Evolutionary conservation across 2,113 vertebrate species (phyloP).

Genomic region (Lagenorhynchus albirostris): DNA sequence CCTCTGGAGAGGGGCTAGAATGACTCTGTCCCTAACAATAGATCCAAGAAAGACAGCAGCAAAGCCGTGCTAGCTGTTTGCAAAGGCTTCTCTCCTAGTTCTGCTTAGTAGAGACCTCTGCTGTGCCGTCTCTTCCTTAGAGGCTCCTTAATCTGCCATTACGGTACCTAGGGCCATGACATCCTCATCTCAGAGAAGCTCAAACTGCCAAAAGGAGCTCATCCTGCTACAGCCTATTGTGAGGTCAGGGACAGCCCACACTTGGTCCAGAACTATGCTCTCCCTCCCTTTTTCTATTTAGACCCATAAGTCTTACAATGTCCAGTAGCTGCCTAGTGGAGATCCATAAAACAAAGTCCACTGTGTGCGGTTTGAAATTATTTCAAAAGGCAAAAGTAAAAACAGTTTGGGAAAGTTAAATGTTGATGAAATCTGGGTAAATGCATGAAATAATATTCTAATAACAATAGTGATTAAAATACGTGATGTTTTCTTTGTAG

Average conservation of each 20-base stretch:
- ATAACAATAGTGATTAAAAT: neutral
- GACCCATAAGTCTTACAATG: neutral
- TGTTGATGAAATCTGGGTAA: neutral
- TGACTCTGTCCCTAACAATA: neutral
- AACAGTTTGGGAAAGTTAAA: neutral
- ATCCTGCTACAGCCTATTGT: neutral
- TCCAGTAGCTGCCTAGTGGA: neutral
- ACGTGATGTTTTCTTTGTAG: neutral
- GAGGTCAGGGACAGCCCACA: accelerated
- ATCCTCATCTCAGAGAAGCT: neutral
- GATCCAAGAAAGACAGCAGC: neutral
- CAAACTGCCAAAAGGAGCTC: neutral
- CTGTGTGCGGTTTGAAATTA: neutral
- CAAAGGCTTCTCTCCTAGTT: accelerated
- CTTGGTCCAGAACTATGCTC: neutral
- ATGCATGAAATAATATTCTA: neutral
- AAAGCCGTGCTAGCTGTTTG: neutral
- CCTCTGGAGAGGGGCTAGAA: neutral
- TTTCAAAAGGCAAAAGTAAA: neutral
- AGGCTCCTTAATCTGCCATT: neutral
- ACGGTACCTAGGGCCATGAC: accelerated
- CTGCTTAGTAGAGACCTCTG: neutral
- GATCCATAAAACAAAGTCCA: neutral
- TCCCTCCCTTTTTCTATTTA: neutral
- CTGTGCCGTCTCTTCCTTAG: neutral